Evolutionary conservation across 2,888 invertebrate species (phyloP).

Genomic region (Eledone cirrhosa): DNA sequence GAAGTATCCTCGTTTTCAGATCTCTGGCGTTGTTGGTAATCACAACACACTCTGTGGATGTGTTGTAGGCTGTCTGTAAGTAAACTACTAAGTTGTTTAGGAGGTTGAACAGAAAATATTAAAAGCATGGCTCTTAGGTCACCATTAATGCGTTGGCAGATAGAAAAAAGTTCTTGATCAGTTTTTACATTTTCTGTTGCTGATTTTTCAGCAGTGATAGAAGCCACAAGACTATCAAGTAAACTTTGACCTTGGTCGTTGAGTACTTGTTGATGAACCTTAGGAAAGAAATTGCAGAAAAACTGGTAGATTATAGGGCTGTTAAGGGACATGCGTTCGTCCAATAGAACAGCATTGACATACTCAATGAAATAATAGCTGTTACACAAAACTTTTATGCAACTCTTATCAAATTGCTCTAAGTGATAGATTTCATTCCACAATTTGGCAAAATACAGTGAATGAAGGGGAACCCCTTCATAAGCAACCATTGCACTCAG

Average conservation of each 20-base stretch:
- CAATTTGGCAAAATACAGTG: slow-evolving; percentile 88
- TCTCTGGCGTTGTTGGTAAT: slow-evolving; percentile 51
- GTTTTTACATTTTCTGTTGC: slow-evolving; percentile 54
- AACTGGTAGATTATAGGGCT: slow-evolving; percentile 87
- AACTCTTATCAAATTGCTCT: slow-evolving; percentile 81
- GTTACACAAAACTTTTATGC: slow-evolving; percentile 82
- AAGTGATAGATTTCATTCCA: slow-evolving; percentile 89
- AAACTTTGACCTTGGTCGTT: slow-evolving; percentile 70
- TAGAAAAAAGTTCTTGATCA: slow-evolving; percentile 53
- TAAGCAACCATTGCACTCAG: slow-evolving; percentile 82
- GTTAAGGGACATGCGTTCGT: slow-evolving; percentile 85
- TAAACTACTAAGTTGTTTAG: slow-evolving; percentile 53
- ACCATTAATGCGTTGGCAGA: slow-evolving; percentile 61
- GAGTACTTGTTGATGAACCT: slow-evolving; percentile 74
- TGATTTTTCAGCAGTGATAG: slow-evolving; percentile 66
- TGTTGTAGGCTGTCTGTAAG: slow-evolving; percentile 57
- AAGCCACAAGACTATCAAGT: slow-evolving; percentile 74
- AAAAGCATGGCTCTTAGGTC: slow-evolving; percentile 63
- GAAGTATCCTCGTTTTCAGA: slow-evolving; percentile 36
- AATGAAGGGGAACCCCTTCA: slow-evolving; percentile 87
- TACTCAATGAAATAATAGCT: slow-evolving; percentile 88
- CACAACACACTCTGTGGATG: slow-evolving; percentile 54
- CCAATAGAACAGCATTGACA: slow-evolving; percentile 86
- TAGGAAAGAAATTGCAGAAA: slow-evolving; percentile 87
- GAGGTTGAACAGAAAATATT: slow-evolving; percentile 62